Evolutionary conservation across 2,888 invertebrate species (phyloP), one percentile per base, ranked within the genome.

Genomic region (Cheilosia vulpina): DNA sequence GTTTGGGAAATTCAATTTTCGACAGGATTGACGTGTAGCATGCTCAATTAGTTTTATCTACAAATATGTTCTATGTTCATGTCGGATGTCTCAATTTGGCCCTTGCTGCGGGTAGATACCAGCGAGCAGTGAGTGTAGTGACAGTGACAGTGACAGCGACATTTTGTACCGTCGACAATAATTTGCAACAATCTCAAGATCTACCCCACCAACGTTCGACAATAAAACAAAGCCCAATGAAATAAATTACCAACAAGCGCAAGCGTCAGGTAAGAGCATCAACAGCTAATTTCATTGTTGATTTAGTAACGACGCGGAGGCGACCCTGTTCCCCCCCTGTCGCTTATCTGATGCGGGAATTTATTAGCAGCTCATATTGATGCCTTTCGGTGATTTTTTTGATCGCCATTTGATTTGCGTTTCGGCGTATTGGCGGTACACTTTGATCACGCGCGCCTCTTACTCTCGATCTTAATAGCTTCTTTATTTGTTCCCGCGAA

Each of bases 351-450:
- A 84, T 84, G 80, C 58, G 66, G 71, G 65, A 84, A 84, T 84
- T 84, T 84, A 84, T 84, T 80, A 84, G 80, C 80, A 80, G 53
- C 80, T 84, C 60, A 84, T 75, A 84, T 84, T 84, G 80, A 84
- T 80, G 84, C 27, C 75, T 80, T 84, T 84, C 66, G 84, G 75
- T 76, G 80, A 84, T 80, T 84, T 66, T 55, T 15, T 58, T 79
- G 79, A 79, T 38, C 38, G 47, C 47, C 73, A 65, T 84, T 80
- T 84, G 84, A 84, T 84, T 84, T 71, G 84, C 55, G 80, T 71
- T 84, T 80, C 80, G 75, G 58, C 60, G 60, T 84, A 80, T 84
- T 75, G 79, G 83, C 84, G 80, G 80, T 38, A 11, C 2, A 7
- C 84, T 84, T 80, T 84, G 84, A 84, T 83, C 68, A 60, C 13